These are phyloP conservation scores for Heliconius erato DNA, from an alignment of 2,888 invertebrate species.

Conservation along the genomic window DNA sequence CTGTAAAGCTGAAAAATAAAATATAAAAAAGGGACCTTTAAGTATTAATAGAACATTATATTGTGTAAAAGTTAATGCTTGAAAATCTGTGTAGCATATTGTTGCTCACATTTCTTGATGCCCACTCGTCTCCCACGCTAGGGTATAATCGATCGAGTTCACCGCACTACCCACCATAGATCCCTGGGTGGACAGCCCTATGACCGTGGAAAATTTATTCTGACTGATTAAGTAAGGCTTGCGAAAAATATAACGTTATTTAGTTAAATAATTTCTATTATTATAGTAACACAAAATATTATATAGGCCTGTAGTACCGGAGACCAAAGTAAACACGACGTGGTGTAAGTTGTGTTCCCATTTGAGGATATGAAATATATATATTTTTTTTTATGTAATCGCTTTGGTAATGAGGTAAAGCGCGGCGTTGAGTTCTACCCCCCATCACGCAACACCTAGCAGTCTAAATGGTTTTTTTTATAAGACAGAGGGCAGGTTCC, in stretches of 20 bases:
- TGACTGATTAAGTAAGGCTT: neutral
- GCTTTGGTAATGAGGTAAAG: too few species aligned
- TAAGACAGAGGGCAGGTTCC: too few species aligned
- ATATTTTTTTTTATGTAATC: too few species aligned
- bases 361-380: too few species aligned
- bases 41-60: neutral
- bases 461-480: too few species aligned
- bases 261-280: neutral
- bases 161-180: constrained; percentile 2
- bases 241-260: neutral
- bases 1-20: too few species aligned
- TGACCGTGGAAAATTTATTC: constrained; percentile 11
- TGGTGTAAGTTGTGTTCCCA: too few species aligned
- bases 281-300: too few species aligned
- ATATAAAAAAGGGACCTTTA: neutral
- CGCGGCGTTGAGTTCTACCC: too few species aligned
- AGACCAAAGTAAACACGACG: too few species aligned
- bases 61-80: neutral
- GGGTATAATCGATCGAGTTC: constrained; percentile 18
- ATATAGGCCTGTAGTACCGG: too few species aligned
- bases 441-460: too few species aligned
- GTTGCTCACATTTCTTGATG: neutral
- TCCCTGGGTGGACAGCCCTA: constrained; percentile 13
- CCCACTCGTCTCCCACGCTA: constrained; percentile 3
- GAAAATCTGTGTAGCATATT: neutral